A percentile compares a stretch with the other conserved stretches of the same genome.
Evolutionary conservation across 2,113 vertebrate species (phyloP).

Genomic region (Lynx canadensis): DNA sequence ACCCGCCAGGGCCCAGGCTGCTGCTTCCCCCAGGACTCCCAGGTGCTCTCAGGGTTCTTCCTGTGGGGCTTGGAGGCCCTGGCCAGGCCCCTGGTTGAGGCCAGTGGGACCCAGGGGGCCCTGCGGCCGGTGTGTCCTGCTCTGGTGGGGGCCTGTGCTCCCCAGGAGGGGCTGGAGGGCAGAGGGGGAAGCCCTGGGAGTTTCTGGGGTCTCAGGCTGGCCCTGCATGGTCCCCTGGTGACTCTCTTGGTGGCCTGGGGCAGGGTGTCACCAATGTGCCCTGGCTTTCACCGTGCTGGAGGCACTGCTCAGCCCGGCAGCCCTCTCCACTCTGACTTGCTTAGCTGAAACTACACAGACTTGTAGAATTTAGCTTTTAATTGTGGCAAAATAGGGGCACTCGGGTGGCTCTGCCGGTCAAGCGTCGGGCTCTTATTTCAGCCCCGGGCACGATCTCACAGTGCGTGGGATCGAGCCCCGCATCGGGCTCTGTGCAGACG

Average conservation of each 20-base stretch:
- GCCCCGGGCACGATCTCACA: too few species aligned
- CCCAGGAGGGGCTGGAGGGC: too few species aligned
- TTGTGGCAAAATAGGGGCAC: not conserved
- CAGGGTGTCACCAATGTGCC: too few species aligned
- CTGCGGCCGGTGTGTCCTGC: not conserved
- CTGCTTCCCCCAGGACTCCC: not conserved
- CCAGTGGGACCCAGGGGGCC: not conserved
- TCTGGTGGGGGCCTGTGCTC: accelerated
- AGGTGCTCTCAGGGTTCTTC: not conserved
- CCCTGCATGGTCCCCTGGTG: too few species aligned
- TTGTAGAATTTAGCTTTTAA: not conserved
- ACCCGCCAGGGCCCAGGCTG: not conserved
- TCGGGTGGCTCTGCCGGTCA: too few species aligned
- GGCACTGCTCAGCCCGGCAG: not conserved
- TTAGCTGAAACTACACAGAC: not conserved
- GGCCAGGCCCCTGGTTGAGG: not conserved
- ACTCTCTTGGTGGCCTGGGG: not conserved
- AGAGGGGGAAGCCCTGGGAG: not conserved
- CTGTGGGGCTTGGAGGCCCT: not conserved
- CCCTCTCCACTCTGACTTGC: not conserved
- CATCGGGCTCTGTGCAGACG: too few species aligned
- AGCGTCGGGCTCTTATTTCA: too few species aligned
- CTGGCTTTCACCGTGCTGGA: not conserved
- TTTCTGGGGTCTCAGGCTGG: not conserved
- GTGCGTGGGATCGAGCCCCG: too few species aligned